Conservation (phyloP, 2,888 invertebrate species). For the Agonopterix subpropinquella region DNA sequence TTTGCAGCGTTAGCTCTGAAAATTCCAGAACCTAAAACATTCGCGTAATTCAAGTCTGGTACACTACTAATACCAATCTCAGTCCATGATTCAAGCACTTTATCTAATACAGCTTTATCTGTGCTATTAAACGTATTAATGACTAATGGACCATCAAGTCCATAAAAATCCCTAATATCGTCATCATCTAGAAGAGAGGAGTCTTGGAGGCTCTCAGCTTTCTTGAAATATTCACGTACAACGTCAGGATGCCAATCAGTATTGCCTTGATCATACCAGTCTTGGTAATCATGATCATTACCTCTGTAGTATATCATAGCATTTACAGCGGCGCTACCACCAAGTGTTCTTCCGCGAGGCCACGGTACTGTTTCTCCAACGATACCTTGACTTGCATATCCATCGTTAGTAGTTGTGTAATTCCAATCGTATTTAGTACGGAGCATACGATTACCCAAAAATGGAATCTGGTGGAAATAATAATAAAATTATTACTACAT, state of each 20-base stretch:
- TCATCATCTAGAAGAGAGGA: background rate
- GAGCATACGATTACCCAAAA: background rate
- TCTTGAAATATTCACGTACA: conserved; percentile 4
- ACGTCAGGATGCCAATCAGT: conserved; percentile 5
- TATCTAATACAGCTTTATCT: conserved; percentile 13
- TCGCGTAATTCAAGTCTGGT: conserved; percentile 44
- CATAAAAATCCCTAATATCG: conserved; percentile 3
- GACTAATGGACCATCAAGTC: conserved; percentile 4
- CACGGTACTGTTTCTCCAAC: conserved; percentile 31
- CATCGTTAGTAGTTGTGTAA: conserved; percentile 86
- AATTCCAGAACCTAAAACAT: conserved; percentile 55
- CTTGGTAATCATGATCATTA: conserved; percentile 46
- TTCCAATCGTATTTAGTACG: conserved; percentile 81
- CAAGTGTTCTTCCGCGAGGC: conserved; percentile 75
- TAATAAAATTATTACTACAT: too few relatives aligned
- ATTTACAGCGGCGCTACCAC: conserved; percentile 62
- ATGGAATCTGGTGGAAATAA: conserved; percentile 2
- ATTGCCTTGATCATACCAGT: conserved; percentile 40
- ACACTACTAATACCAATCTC: conserved; percentile 49
- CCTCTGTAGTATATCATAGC: conserved; percentile 67
- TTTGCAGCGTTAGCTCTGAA: conserved; percentile 52
- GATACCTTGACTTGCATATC: conserved; percentile 79
- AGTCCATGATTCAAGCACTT: conserved; percentile 39
- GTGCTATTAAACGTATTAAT: conserved; percentile 8
- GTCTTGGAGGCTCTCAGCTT: conserved; percentile 9